These are phyloP conservation scores for Hyposmocoma kahamanoa DNA, from an alignment of 1,140 invertebrate species.

Conservation along the genomic window DNA sequence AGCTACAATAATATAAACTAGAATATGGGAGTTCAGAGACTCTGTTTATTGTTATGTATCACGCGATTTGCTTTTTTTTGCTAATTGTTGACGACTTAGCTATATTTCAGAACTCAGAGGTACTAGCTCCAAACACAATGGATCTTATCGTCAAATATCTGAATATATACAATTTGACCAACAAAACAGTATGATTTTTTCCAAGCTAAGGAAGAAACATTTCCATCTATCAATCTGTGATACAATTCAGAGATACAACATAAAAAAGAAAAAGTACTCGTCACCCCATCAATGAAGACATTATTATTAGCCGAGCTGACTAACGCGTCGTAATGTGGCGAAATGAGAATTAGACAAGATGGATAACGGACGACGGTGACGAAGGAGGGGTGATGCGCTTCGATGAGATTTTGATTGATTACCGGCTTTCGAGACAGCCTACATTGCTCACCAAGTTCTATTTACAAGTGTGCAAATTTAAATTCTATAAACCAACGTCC, in stretches of 20 bases:
- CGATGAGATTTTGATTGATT: slow-evolving; percentile 53
- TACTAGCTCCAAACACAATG: too few relatives aligned
- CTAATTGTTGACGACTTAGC: too few relatives aligned
- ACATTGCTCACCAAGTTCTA: not conserved
- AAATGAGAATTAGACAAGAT: slow-evolving; percentile 36
- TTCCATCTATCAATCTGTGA: not conserved
- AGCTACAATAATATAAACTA: too few relatives aligned
- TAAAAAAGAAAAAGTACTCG: not conserved
- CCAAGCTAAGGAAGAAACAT: not conserved
- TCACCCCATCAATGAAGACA: slow-evolving; percentile 4
- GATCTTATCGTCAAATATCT: not conserved
- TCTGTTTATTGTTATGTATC: too few relatives aligned
- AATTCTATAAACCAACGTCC: slow-evolving; percentile 21
- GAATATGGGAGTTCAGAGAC: too few relatives aligned
- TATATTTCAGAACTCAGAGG: too few relatives aligned
- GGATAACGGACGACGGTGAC: slow-evolving; percentile 25
- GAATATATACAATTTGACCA: not conserved
- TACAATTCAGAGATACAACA: not conserved
- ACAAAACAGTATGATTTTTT: not conserved
- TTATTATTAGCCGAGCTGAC: slow-evolving; percentile 2
- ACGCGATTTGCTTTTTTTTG: too few relatives aligned
- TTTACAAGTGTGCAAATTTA: slow-evolving; percentile 23
- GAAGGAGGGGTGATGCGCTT: slow-evolving; percentile 29
- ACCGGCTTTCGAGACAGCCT: slow-evolving; percentile 20
- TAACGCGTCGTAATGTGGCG: slow-evolving; percentile 25